A percentile compares a stretch with the other conserved stretches of the same genome.
Evolutionary conservation across 2,888 invertebrate genomes (phyloP).

Genomic region (Palloptera scutellata): DNA sequence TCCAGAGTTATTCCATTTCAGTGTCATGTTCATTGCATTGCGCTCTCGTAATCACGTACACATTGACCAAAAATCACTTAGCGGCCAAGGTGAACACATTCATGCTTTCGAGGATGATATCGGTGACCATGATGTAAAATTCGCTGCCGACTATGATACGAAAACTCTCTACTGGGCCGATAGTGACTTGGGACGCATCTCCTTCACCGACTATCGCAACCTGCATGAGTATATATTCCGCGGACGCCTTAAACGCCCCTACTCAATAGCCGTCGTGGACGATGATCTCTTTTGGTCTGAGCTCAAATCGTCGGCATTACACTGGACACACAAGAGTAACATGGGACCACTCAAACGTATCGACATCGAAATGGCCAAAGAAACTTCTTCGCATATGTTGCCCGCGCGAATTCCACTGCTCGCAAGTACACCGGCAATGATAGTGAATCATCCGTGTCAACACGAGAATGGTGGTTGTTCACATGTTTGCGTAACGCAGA

Average conservation of each 20-base stretch:
- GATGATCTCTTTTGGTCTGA: constrained; percentile 77
- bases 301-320: constrained; percentile 67
- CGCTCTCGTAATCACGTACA: constrained; percentile 64
- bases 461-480: constrained; percentile 73
- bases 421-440: constrained; percentile 38
- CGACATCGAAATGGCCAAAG: constrained; percentile 50
- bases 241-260: constrained; percentile 65
- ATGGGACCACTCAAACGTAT: constrained; percentile 56
- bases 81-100: constrained; percentile 67
- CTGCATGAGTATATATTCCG: constrained; percentile 65
- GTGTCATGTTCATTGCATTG: constrained; percentile 73
- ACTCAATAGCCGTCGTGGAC: constrained; percentile 70
- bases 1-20: no score
- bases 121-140: constrained; percentile 58
- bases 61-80: constrained; percentile 75
- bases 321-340: constrained; percentile 69
- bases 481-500: constrained; percentile 74
- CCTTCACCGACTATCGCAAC: constrained; percentile 72
- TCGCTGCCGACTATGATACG: constrained; percentile 65
- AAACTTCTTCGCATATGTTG: constrained; percentile 37
- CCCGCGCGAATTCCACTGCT: constrained; percentile 50
- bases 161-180: constrained; percentile 75
- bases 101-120: constrained; percentile 60
- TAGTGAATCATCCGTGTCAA: constrained; percentile 68
- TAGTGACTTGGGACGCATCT: constrained; percentile 71